phyloP scores from a whole-genome alignment of 2,888 invertebrate genomes.

The Cephus rjabovi region DNA sequence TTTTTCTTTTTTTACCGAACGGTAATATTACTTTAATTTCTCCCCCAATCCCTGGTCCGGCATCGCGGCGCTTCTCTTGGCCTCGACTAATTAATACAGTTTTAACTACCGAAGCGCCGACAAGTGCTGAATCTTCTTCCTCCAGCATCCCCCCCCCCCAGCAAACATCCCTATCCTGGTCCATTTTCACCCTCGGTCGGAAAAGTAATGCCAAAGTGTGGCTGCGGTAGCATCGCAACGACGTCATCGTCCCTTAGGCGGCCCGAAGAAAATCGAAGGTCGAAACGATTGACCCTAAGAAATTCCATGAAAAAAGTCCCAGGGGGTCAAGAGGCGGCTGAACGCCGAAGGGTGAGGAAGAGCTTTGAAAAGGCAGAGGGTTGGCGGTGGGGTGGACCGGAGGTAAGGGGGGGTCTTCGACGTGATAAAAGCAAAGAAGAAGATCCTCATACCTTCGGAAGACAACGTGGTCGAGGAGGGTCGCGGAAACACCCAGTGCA shows the following conservation, averaged over 20 bases:
- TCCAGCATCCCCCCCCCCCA: not conserved
- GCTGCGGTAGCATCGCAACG: not conserved
- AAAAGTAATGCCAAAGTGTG: not conserved
- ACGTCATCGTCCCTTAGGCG: not conserved
- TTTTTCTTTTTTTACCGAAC: conserved; percentile 12
- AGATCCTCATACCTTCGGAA: not conserved
- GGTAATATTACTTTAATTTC: conserved; percentile 37
- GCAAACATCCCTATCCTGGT: not conserved
- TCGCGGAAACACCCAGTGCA: not conserved
- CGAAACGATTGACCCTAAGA: not conserved
- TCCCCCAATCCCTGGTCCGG: not conserved
- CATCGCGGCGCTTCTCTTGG: conserved; percentile 14
- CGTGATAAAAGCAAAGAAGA: not conserved
- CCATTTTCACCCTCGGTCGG: not conserved
- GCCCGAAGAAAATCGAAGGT: not conserved
- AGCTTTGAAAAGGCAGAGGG: conserved; percentile 15
- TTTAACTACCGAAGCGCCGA: conserved; percentile 7
- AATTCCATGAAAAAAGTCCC: not conserved
- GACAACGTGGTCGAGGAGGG: not conserved
- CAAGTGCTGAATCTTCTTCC: conserved; percentile 1
- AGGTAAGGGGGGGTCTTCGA: not conserved
- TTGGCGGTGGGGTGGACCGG: not conserved
- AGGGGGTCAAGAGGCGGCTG: not conserved
- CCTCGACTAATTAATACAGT: conserved; percentile 35
- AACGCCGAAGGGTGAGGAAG: conserved; percentile 3